These are phyloP conservation scores for Cantharis rufa DNA, from an alignment of 2,888 invertebrate species.

Conservation along the genomic window DNA sequence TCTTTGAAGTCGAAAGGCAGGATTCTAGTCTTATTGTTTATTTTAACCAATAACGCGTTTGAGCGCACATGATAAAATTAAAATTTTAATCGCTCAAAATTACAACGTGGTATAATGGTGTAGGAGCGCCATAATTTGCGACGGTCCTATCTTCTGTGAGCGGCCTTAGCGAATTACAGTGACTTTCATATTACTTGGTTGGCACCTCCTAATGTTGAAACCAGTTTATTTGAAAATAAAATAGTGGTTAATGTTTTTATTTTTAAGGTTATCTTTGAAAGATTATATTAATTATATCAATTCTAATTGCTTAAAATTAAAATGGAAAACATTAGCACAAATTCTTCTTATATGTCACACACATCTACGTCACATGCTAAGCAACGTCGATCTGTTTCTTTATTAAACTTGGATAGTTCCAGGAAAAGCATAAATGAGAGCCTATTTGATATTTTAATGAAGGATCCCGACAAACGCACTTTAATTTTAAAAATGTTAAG, in stretches of 20 bases:
- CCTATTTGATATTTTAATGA: slow-evolving; percentile 38
- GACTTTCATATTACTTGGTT: background rate
- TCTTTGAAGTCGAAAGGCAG: too few relatives aligned
- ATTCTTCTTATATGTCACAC: background rate
- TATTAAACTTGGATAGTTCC: background rate
- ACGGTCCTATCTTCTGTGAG: too few relatives aligned
- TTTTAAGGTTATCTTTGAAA: background rate
- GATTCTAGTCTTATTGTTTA: too few relatives aligned
- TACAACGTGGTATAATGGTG: too few relatives aligned
- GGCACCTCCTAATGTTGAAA: background rate
- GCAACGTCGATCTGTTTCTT: background rate
- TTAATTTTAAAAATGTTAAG: slow-evolving; percentile 42
- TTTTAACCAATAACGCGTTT: too few relatives aligned
- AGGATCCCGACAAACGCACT: slow-evolving; percentile 45
- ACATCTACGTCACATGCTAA: background rate
- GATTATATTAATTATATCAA: background rate
- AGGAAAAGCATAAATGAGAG: slow-evolving; percentile 12
- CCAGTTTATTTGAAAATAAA: background rate
- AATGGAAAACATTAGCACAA: background rate
- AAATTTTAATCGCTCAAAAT: too few relatives aligned
- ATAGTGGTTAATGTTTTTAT: background rate
- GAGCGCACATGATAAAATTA: too few relatives aligned
- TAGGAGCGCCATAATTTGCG: too few relatives aligned
- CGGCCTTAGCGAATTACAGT: background rate
- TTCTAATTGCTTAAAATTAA: background rate